These are phyloP conservation scores for Episyrphus balteatus DNA, from an alignment of 1,140 invertebrate species.

Conservation along the genomic window DNA sequence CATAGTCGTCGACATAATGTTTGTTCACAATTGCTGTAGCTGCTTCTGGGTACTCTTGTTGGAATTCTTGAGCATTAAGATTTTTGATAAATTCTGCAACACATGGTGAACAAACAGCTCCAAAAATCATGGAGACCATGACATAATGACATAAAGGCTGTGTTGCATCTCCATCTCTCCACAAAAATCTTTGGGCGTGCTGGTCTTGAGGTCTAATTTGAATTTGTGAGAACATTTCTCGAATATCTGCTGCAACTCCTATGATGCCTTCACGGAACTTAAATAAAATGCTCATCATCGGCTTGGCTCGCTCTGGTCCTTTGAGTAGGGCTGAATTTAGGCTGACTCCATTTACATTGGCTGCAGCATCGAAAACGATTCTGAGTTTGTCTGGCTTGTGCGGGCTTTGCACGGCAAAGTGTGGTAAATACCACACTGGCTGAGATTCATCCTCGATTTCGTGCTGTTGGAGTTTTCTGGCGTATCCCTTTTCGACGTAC, in stretches of 20 bases:
- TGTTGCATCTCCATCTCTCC: conserved; percentile 10
- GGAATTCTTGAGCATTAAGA: conserved; percentile 14
- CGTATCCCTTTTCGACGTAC: conserved; percentile 11
- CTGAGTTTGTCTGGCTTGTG: conserved; percentile 19
- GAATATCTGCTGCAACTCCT: conserved; percentile 21
- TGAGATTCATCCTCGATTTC: neutral
- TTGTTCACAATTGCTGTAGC: conserved; percentile 18
- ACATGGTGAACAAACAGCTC: conserved; percentile 20
- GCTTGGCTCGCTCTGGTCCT: conserved; percentile 20
- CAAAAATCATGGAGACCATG: conserved; percentile 29
- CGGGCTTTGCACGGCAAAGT: conserved; percentile 19
- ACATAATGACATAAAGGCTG: conserved; percentile 9
- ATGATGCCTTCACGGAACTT: conserved; percentile 19
- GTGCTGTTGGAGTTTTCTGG: conserved; percentile 1
- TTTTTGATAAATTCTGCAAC: conserved; percentile 18
- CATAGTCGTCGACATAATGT: conserved; percentile 34
- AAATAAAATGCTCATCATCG: conserved; percentile 21
- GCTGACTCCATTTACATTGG: conserved; percentile 7
- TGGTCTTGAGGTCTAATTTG: conserved; percentile 19
- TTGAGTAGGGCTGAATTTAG: conserved; percentile 18
- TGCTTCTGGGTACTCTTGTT: conserved; percentile 10
- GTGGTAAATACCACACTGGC: conserved; percentile 22
- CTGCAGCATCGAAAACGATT: conserved; percentile 21
- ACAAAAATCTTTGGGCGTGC: conserved; percentile 23
- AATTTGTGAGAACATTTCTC: conserved; percentile 33